phyloP scores from a whole-genome alignment of 2,888 invertebrate genomes.

The Chrysomela aeneicollis region DNA sequence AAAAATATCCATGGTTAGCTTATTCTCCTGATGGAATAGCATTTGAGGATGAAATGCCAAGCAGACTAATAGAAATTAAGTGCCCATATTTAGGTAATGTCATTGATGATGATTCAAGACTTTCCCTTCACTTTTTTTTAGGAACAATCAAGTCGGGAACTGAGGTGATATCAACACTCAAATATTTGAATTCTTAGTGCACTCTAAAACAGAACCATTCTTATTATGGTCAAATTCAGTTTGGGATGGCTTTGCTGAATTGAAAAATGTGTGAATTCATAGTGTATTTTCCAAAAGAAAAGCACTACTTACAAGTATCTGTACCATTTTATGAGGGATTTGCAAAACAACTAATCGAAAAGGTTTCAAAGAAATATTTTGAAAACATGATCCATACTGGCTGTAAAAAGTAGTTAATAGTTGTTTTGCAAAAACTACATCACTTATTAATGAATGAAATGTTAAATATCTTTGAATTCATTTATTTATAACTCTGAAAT shows the following conservation, averaged over 20 bases:
- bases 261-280: conserved; percentile 17
- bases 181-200: background rate
- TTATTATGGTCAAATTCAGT: conserved; percentile 26
- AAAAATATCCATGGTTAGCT: background rate
- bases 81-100: conserved; percentile 11
- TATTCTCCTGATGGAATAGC: background rate
- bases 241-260: conserved; percentile 25
- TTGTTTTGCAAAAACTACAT: too few species aligned
- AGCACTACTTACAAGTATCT: conserved; percentile 9
- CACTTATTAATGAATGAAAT: conserved; percentile 6
- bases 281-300: conserved; percentile 3
- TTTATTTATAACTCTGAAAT: too few species aligned
- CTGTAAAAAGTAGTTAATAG: background rate
- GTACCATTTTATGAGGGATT: conserved; percentile 20
- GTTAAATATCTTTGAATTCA: background rate
- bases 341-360: conserved; percentile 15
- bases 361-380: conserved; percentile 20
- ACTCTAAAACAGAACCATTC: conserved; percentile 19
- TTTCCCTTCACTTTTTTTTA: conserved; percentile 4
- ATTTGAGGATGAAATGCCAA: background rate
- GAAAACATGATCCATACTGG: conserved; percentile 16
- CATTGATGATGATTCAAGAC: background rate
- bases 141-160: background rate
- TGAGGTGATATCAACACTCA: background rate
- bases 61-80: background rate